Conservation (phyloP, 2,888 invertebrate species). For the Serrognathus titanus region DNA sequence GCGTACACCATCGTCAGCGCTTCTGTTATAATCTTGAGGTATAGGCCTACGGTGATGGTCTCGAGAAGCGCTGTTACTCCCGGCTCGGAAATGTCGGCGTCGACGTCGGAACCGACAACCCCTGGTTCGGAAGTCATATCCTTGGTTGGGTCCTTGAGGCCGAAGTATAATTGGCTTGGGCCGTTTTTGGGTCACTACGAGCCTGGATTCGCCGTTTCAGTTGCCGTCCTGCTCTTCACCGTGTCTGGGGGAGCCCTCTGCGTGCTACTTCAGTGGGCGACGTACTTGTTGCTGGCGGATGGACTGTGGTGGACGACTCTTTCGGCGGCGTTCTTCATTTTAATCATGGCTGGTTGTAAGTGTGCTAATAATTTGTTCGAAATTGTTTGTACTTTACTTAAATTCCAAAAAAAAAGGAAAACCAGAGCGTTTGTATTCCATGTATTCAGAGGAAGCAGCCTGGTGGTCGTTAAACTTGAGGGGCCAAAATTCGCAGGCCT, state of each 20-base stretch:
- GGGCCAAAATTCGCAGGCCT: too few relatives aligned
- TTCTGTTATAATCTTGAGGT: slow-evolving; percentile 81
- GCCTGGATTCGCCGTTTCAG: slow-evolving; percentile 72
- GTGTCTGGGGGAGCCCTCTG: slow-evolving; percentile 67
- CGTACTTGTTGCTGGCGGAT: slow-evolving; percentile 48
- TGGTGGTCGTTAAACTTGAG: too few relatives aligned
- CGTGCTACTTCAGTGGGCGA: slow-evolving; percentile 59
- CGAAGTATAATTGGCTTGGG: slow-evolving; percentile 71
- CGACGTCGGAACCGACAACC: slow-evolving; percentile 44
- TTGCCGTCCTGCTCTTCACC: slow-evolving; percentile 68
- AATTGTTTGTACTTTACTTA: not conserved
- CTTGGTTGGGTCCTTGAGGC: slow-evolving; percentile 74
- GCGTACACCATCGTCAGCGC: slow-evolving; percentile 92
- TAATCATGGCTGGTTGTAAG: slow-evolving; percentile 64
- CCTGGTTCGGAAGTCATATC: slow-evolving; percentile 45
- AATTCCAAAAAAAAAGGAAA: not conserved
- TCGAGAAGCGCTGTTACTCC: slow-evolving; percentile 34
- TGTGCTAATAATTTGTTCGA: slow-evolving; percentile 19
- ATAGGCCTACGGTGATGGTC: slow-evolving; percentile 47
- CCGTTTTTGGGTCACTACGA: slow-evolving; percentile 70
- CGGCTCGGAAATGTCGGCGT: slow-evolving; percentile 43
- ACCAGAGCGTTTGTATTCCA: too few relatives aligned
- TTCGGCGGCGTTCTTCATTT: slow-evolving; percentile 59
- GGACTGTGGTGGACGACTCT: slow-evolving; percentile 68
- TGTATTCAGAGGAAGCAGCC: too few relatives aligned